phyloP scores from a whole-genome alignment of 92 coral and sea anemone species.

The Palythoa heliodiscus region DNA sequence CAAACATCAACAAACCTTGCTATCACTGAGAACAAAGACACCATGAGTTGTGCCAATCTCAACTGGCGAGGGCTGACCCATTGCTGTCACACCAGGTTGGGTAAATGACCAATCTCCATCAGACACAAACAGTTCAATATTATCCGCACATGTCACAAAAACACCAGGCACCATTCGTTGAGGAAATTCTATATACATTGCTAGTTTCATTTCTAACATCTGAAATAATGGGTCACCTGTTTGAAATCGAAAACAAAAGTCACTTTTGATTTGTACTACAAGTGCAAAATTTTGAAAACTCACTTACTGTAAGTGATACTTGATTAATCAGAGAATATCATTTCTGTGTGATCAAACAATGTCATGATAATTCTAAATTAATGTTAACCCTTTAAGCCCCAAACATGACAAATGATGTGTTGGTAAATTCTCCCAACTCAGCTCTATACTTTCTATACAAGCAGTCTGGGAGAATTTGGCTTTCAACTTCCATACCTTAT shows the following conservation, averaged over 20 bases:
- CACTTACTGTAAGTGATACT: too few relatives aligned
- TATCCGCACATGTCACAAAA: constrained; percentile 87
- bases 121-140: constrained; percentile 79
- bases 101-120: constrained; percentile 73
- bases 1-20: constrained; percentile 2
- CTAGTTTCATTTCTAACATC: constrained; percentile 88
- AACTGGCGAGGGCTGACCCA: constrained; percentile 96
- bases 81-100: constrained; percentile 91
- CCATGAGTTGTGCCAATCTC: constrained; percentile 97
- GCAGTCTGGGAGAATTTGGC: too few relatives aligned
- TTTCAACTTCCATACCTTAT: too few relatives aligned
- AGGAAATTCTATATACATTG: constrained; percentile 85
- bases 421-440: too few relatives aligned
- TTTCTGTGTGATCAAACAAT: too few relatives aligned
- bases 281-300: too few relatives aligned
- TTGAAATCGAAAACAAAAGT: neutral
- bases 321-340: too few relatives aligned
- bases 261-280: neutral
- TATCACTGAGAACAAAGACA: constrained; percentile 79
- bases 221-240: constrained; percentile 92
- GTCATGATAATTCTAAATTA: too few relatives aligned
- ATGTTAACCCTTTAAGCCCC: too few relatives aligned
- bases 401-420: too few relatives aligned
- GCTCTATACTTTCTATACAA: too few relatives aligned
- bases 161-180: constrained; percentile 88